Evolutionary conservation across 1,140 invertebrate species (phyloP).

Genomic region (Stegodyphus mimosarum): DNA sequence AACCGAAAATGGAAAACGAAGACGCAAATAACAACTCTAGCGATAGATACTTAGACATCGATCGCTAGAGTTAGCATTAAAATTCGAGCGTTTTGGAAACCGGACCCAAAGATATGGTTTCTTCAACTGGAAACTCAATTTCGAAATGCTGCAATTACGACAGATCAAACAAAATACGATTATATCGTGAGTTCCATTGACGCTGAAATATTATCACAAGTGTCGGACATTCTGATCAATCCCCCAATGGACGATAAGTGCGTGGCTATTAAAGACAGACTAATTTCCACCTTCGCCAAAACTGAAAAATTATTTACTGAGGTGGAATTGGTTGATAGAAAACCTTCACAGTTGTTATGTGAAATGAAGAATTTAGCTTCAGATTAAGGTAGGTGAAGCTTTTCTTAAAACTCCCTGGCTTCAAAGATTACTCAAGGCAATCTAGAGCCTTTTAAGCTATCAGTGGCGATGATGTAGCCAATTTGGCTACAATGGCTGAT

Average conservation of each 20-base stretch:
- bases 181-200: constrained; percentile 36
- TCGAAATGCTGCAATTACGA: constrained; percentile 32
- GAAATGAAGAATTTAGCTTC: constrained; percentile 22
- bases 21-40: too few species aligned
- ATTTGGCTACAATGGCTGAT: constrained; percentile 20
- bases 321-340: constrained; percentile 39
- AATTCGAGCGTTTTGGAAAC: constrained; percentile 64
- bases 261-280: constrained; percentile 16
- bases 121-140: constrained; percentile 43
- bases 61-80: constrained; percentile 50
- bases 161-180: constrained; percentile 52
- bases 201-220: constrained; percentile 47
- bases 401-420: constrained; percentile 28
- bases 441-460: constrained; percentile 3
- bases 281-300: constrained; percentile 23
- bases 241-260: constrained; percentile 23
- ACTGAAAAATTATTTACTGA: constrained; percentile 25
- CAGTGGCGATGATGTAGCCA: constrained; percentile 8
- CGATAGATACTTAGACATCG: neutral
- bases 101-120: constrained; percentile 46
- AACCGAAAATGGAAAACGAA: constrained; percentile 1
- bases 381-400: constrained; percentile 1
- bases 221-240: constrained; percentile 36
- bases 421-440: neutral
- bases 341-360: constrained; percentile 28